Evolutionary conservation across 2,797 vertebrate species (phyloP).

Genomic region (Spinus pinus): DNA sequence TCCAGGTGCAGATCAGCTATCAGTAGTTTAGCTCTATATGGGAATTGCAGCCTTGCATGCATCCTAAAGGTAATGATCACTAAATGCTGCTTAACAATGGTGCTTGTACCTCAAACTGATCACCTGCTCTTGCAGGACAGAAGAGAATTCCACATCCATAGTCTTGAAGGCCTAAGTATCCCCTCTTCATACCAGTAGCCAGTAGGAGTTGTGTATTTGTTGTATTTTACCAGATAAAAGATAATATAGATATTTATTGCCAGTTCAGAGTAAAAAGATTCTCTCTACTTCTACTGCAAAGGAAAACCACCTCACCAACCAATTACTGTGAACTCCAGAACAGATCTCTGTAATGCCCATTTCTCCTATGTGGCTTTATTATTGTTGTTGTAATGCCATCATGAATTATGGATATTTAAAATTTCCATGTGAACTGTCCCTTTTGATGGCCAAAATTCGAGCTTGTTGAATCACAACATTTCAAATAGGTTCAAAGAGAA

Average conservation of each 20-base stretch:
- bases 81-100: neutral
- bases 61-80: neutral
- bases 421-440: neutral
- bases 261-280: neutral
- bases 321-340: neutral
- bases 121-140: neutral
- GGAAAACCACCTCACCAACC: neutral
- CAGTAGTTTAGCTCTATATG: neutral
- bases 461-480: neutral
- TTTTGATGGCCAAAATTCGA: neutral
- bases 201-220: neutral
- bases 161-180: neutral
- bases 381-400: accelerated
- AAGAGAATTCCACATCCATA: neutral
- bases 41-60: neutral
- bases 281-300: neutral
- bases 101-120: neutral
- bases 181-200: neutral
- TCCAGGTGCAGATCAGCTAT: neutral
- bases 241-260: neutral
- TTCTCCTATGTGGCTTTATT: neutral
- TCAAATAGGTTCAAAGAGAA: neutral
- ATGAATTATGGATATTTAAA: neutral
- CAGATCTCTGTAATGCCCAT: neutral
- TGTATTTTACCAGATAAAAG: neutral